Conservation (phyloP, 2,113 vertebrate genomes). For the Chaetodon trifascialis region DNA sequence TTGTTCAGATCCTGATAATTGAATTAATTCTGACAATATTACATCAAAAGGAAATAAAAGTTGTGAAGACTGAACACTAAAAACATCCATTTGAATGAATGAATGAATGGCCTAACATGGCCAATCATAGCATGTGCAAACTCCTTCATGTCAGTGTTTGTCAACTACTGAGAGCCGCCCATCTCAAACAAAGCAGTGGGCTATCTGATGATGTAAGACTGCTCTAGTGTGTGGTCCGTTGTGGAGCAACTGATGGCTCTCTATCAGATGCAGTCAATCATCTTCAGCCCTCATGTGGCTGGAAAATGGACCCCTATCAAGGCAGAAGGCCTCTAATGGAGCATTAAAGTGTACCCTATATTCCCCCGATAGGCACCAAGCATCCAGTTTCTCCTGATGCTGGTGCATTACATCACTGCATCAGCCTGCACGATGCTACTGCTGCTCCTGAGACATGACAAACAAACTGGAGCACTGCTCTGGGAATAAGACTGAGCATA, state of each 20-base stretch:
- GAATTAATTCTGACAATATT: background rate
- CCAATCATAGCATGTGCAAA: background rate
- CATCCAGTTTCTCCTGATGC: constrained; percentile 51
- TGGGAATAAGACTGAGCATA: background rate
- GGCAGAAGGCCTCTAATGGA: constrained; percentile 78
- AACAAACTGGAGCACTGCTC: constrained; percentile 7
- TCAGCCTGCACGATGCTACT: constrained; percentile 23
- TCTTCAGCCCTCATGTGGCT: constrained; percentile 54
- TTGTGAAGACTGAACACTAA: background rate
- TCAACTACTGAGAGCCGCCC: constrained; percentile 14
- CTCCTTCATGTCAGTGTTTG: constrained; percentile 24
- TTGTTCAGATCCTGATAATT: background rate
- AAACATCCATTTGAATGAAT: constrained; percentile 5
- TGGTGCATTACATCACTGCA: constrained; percentile 75
- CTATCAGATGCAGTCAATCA: constrained; percentile 56
- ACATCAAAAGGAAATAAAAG: background rate
- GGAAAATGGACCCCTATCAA: constrained; percentile 75
- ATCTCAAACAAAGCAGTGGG: constrained; percentile 37
- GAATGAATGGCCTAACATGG: background rate
- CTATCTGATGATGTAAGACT: constrained; percentile 60
- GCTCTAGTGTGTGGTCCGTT: constrained; percentile 45
- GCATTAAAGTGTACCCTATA: constrained; percentile 58
- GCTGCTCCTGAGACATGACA: constrained; percentile 40
- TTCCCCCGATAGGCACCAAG: constrained; percentile 64
- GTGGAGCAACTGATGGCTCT: constrained; percentile 54